These are phyloP conservation scores for Nephila pilipes DNA, from an alignment of 1,140 invertebrate genomes.

Conservation along the genomic window DNA sequence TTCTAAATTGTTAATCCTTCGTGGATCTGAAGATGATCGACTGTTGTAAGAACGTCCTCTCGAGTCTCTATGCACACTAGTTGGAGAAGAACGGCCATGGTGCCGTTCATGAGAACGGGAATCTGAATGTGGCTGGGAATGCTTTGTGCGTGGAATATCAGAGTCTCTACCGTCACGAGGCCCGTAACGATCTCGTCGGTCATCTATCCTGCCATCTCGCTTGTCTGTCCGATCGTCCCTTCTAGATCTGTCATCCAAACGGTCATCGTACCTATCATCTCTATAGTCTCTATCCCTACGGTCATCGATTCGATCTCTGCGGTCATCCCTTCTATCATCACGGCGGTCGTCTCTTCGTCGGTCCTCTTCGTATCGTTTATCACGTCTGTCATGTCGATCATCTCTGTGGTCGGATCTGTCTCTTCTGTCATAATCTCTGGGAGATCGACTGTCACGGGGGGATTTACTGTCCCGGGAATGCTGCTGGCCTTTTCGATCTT, in stretches of 20 bases:
- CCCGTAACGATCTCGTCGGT: slow-evolving; percentile 51
- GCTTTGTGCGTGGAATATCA: slow-evolving; percentile 70
- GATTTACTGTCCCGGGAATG: slow-evolving; percentile 41
- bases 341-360: slow-evolving; percentile 27
- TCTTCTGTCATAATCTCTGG: slow-evolving; percentile 52
- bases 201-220: slow-evolving; percentile 53
- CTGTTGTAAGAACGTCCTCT: slow-evolving; percentile 49
- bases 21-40: not conserved
- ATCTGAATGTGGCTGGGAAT: slow-evolving; percentile 53
- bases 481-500: slow-evolving; percentile 52
- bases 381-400: slow-evolving; percentile 31
- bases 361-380: slow-evolving; percentile 18
- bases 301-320: not conserved
- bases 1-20: slow-evolving; percentile 57
- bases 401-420: not conserved
- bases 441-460: slow-evolving; percentile 58
- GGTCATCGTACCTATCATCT: slow-evolving; percentile 50
- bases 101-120: slow-evolving; percentile 59
- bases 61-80: slow-evolving; percentile 51
- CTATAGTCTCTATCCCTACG: not conserved
- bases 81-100: slow-evolving; percentile 65
- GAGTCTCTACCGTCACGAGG: not conserved
- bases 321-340: not conserved
- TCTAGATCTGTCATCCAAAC: not conserved
- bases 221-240: not conserved